These are phyloP conservation scores for Cassiopea andromeda DNA, from an alignment of 30 jellyfish, hydroid and myxozoan species.

Conservation along the genomic window DNA sequence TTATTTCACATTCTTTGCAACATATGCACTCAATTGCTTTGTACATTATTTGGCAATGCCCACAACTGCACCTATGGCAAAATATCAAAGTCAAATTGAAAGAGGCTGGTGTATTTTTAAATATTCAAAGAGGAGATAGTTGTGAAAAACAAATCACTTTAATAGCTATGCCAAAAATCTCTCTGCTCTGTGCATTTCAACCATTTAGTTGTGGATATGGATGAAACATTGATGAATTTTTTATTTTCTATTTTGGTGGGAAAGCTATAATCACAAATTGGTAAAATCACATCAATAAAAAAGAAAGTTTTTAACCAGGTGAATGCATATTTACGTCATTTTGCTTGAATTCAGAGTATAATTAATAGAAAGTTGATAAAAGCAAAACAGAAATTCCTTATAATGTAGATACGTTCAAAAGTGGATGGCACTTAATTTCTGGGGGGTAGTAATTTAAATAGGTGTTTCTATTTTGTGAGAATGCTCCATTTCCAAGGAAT, in stretches of 20 bases:
- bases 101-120: constrained; percentile 20
- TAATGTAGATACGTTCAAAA: not conserved
- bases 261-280: not conserved
- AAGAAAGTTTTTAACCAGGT: not conserved
- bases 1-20: constrained; percentile 48
- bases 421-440: not conserved
- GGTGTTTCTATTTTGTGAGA: constrained; percentile 9
- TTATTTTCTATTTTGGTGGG: constrained; percentile 13
- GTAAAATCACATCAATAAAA: not conserved
- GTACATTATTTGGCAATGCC: constrained; percentile 36
- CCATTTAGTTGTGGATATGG: constrained; percentile 26
- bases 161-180: constrained; percentile 25
- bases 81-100: constrained; percentile 19
- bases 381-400: too few species aligned
- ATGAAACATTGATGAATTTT: constrained; percentile 9
- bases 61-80: constrained; percentile 57
- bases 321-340: not conserved
- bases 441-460: constrained; percentile 4
- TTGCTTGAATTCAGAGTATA: not conserved
- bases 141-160: constrained; percentile 21
- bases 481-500: constrained; percentile 11
- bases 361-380: not conserved
- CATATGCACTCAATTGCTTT: constrained; percentile 16
- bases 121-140: not conserved
- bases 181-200: constrained; percentile 41